phyloP scores from a whole-genome alignment of 2,888 invertebrate species.

The Electrophaes corylata region DNA sequence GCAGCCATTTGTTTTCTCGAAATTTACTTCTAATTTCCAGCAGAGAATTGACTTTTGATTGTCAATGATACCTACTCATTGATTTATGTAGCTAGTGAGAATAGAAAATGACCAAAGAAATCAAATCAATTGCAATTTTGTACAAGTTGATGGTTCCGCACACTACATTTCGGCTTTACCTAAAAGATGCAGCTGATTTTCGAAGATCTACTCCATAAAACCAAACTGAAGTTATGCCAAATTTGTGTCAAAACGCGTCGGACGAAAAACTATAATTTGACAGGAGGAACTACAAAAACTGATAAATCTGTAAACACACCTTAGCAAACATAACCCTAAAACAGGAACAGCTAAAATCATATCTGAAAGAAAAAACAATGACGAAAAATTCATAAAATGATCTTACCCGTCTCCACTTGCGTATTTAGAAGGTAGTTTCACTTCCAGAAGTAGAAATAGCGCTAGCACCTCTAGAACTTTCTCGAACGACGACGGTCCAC shows the following conservation, averaged over 20 bases:
- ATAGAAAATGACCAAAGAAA: too few relatives aligned
- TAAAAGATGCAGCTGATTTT: background rate
- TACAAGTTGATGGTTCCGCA: background rate
- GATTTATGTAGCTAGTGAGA: background rate
- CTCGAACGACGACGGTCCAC: slow-evolving; percentile 51
- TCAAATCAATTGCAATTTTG: too few relatives aligned
- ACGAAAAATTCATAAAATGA: background rate
- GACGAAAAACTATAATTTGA: background rate
- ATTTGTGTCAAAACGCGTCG: background rate
- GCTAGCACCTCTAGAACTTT: slow-evolving; percentile 47
- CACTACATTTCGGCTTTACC: background rate
- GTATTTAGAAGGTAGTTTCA: slow-evolving; percentile 27
- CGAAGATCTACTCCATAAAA: background rate
- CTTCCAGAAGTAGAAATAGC: slow-evolving; percentile 27
- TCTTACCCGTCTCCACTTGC: slow-evolving; percentile 31
- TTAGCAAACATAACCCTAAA: background rate
- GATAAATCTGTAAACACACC: slow-evolving; percentile 1
- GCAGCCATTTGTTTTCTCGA: slow-evolving; percentile 10
- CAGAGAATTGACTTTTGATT: too few relatives aligned
- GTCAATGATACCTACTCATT: too few relatives aligned
- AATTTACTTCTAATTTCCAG: slow-evolving; percentile 8
- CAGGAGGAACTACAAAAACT: background rate
- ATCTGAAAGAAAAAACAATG: slow-evolving; percentile 11
- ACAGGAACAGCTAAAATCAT: background rate
- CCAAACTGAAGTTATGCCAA: background rate